phyloP scores from a whole-genome alignment of 2,113 vertebrate genomes.

The Phylloscopus trochiloides region DNA sequence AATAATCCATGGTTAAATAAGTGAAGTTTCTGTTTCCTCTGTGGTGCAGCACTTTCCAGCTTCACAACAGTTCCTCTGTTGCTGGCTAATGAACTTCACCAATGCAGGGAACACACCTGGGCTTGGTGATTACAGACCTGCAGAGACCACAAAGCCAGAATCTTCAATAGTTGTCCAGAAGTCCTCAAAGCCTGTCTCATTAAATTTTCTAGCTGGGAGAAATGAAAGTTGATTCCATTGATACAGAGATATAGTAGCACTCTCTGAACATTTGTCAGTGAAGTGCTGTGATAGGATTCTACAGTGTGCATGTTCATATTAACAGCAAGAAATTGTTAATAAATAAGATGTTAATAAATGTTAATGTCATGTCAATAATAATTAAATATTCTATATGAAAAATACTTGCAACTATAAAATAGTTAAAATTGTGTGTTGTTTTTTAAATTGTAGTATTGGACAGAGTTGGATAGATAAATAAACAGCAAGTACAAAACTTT shows the following conservation, averaged over 20 bases:
- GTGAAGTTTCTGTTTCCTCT: background rate
- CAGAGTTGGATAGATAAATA: background rate
- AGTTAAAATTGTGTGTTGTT: background rate
- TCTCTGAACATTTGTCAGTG: background rate
- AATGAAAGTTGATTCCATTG: background rate
- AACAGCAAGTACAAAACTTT: background rate
- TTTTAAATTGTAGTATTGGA: background rate
- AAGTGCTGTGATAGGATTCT: background rate
- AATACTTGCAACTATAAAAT: background rate
- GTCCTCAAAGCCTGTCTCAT: background rate
- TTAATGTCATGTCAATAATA: background rate
- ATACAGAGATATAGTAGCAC: background rate
- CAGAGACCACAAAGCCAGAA: background rate
- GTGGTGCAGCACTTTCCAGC: background rate
- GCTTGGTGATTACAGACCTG: background rate
- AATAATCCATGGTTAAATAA: background rate
- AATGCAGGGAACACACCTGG: background rate
- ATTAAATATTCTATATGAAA: background rate
- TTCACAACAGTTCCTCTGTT: background rate
- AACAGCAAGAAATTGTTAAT: background rate
- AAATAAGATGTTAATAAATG: background rate
- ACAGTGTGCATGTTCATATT: background rate
- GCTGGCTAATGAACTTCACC: background rate
- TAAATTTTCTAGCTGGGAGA: background rate
- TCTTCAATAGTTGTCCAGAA: accelerated